These are phyloP conservation scores for Agriopis aurantiaria DNA, from an alignment of 2,888 invertebrate species.

Conservation along the genomic window DNA sequence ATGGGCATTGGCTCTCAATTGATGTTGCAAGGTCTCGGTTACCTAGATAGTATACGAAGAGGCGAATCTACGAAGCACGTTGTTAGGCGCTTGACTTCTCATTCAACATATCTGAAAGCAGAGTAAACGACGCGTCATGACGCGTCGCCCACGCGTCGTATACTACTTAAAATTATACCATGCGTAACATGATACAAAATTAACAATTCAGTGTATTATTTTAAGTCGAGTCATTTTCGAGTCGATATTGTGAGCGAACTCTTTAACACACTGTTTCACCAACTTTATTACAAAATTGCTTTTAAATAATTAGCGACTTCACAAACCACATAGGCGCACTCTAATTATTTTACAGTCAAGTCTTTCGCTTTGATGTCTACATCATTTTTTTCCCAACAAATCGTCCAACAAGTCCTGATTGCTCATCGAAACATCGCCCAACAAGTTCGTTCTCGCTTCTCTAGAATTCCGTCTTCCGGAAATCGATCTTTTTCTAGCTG, in stretches of 20 bases:
- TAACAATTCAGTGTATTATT: not conserved
- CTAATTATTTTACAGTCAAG: constrained; percentile 24
- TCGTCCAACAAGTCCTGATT: constrained; percentile 79
- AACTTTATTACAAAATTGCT: constrained; percentile 25
- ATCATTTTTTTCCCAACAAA: constrained; percentile 80
- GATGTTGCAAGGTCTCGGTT: too few relatives aligned
- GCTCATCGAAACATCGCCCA: constrained; percentile 73
- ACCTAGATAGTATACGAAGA: too few relatives aligned
- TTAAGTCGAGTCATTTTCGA: not conserved
- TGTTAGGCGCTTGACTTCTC: too few relatives aligned
- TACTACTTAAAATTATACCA: not conserved
- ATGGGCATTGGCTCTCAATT: too few relatives aligned
- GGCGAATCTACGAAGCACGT: too few relatives aligned
- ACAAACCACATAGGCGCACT: constrained; percentile 18
- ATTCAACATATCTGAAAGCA: too few relatives aligned
- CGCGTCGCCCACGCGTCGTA: too few relatives aligned
- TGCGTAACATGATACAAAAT: not conserved
- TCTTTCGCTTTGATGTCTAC: constrained; percentile 39
- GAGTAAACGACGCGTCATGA: too few relatives aligned
- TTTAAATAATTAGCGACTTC: constrained; percentile 38
- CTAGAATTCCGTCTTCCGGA: constrained; percentile 64
- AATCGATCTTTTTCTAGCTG: constrained; percentile 69
- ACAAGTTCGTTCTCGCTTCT: constrained; percentile 61
- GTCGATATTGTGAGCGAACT: not conserved
- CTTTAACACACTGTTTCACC: constrained; percentile 19